phyloP scores from a whole-genome alignment of 1,140 invertebrate species.

The Agrilus planipennis region DNA sequence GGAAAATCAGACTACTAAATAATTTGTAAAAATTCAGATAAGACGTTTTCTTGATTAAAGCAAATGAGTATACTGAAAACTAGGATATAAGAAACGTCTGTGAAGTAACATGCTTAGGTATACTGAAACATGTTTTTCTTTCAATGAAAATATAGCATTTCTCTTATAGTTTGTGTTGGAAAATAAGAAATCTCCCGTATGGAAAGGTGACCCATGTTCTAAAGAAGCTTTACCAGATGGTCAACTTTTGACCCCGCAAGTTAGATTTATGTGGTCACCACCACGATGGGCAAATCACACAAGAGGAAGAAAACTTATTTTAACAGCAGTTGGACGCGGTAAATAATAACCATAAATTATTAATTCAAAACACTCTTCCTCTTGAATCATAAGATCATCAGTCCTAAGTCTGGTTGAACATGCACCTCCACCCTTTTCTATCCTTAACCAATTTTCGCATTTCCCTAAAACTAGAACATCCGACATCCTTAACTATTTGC shows the following conservation, averaged over 20 bases:
- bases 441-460: no score
- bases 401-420: no score
- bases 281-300: constrained; percentile 13
- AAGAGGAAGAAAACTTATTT: constrained; percentile 17
- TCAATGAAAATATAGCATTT: background rate
- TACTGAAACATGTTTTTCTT: background rate
- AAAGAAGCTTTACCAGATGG: constrained; percentile 16
- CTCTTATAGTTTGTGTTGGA: constrained; percentile 23
- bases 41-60: no score
- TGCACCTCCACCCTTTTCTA: no score
- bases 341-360: background rate
- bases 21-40: no score
- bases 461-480: no score
- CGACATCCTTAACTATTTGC: no score
- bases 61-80: no score
- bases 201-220: constrained; percentile 25
- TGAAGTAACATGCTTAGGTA: no score
- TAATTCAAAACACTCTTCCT: background rate
- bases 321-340: constrained; percentile 27
- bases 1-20: no score
- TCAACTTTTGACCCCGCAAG: constrained; percentile 19
- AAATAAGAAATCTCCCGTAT: constrained; percentile 16
- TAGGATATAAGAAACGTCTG: no score
- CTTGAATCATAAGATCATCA: no score
- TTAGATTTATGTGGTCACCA: constrained; percentile 22